Base-by-base conservation (phyloP, 2,888 invertebrate genomes). In the Epiblema foenella region DNA sequence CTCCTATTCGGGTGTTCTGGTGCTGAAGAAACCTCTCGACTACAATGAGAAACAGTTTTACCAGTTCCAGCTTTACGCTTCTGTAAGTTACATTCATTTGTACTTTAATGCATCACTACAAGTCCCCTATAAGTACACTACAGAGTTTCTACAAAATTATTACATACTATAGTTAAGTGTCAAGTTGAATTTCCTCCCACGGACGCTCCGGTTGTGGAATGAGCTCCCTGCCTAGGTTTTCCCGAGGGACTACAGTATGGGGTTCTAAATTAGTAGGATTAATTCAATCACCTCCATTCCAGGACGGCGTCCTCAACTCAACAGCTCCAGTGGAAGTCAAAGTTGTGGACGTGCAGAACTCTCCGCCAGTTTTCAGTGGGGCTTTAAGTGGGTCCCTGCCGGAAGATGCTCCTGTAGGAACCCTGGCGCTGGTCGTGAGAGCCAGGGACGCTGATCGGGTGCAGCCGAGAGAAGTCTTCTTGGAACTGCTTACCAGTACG, bases 391-490 rank as follows among this genome's bases (percentile, higher is more conserved):
- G 96, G 0, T 95, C 97, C 29, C 94, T 98, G 42, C 94, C 95
- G 29, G 98, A 98, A 85, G 97, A 98, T 80, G 97, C 96, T 69
- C 95, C 97, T 0, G 97, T 98, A 51, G 98, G 97, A 12, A 96
- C 97, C 0, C 88, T 97, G 54, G 96, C 97, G 0, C 95, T 98
- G 88, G 96, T 95, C 0, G 94, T 98, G 11, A 95, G 95, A 82
- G 98, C 98, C 0, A 93, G 96, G 57, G 98, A 98, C 84, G 98
- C 97, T 0, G 98, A 98, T 80, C 93, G 96, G 12, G 98, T 97
- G 0, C 95, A 96, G 82, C 98, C 98, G 0, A 94, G 98, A 64
- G 95, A 95, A 82, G 96, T 98, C 64, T 94, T 95, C 69, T 95
- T 98, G 83, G 96, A 98, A 82, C 92, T 98, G 46, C 91, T 97